Base-by-base conservation (phyloP, 30 jellyfish, hydroid and myxozoan species). In the Hydractinia symbiolongicarpus region DNA sequence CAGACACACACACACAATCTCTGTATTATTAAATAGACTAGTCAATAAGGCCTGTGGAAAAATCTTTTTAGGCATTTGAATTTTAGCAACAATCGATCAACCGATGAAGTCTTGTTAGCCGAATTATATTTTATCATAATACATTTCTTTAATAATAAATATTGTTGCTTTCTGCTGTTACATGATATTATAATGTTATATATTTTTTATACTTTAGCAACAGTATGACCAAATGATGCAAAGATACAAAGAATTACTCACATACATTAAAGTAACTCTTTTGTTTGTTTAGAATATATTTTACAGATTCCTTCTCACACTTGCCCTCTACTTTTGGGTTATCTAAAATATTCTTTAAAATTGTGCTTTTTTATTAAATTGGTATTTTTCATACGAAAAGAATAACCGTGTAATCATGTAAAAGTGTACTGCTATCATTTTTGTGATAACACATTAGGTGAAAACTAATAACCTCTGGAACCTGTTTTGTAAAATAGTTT, bases 241-340 rank as follows among this genome's bases (percentile, higher is more conserved):
- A 61, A 78, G 96, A 55, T 91, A 91, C 76, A 91, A 91, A 86
- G 94, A 91, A 66, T 88, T 91, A 64, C 67, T 91, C 86, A 77
- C 93, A 54, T 91, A 91, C 67, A 91, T 91, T 9, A 91, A 91
- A 91, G 98, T 86, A 88, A 17, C 10, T 17, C 44, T 30, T 30
- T 30, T 30, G 44, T 30, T 30, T 30, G 44, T 30, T 60, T 13
- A 60, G 19, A 60, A 60, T 60, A 60, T 60, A 16, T 16, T 60
- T 14, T 60, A 60, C n/a, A 60, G 19, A 30, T 30, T 30, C 44
- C 44, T 30, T 30, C 0, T 30, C 44, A 30, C 44, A 30, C 44
- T 30, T 2, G 2, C 44, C 44, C 19, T 60, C n/a, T 60, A 30
- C 44, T 30, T 30, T 30, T 30, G 2, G 44, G 44, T 30, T 30